These are phyloP conservation scores for Canis aureus DNA, from an alignment of 2,113 vertebrate species.

Conservation along the genomic window DNA sequence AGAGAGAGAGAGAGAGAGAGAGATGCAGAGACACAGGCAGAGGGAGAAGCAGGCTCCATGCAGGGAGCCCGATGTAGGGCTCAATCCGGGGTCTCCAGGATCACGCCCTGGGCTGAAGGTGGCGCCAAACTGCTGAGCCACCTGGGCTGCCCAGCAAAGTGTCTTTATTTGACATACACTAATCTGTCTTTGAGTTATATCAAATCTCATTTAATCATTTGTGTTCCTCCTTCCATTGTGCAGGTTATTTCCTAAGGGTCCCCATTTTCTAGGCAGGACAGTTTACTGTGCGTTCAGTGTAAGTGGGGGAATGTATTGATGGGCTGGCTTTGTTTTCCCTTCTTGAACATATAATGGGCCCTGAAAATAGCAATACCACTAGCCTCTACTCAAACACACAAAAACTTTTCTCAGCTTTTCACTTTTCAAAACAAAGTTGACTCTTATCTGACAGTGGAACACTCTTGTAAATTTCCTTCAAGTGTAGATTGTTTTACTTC, in stretches of 20 bases:
- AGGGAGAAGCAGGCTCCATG: too few species aligned
- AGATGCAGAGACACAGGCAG: too few species aligned
- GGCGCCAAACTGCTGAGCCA: too few species aligned
- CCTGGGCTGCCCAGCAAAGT: background rate
- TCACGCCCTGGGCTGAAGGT: too few species aligned
- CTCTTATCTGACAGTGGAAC: background rate
- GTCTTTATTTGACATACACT: background rate
- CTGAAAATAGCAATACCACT: background rate
- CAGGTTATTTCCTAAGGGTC: background rate
- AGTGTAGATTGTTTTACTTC: background rate
- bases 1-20: too few species aligned
- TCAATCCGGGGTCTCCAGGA: too few species aligned
- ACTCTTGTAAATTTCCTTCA: background rate
- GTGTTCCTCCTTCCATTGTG: background rate
- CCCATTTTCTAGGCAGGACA: background rate
- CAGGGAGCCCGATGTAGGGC: too few species aligned
- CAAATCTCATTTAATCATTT: background rate
- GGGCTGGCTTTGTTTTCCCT: background rate
- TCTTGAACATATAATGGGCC: background rate
- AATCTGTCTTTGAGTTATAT: background rate
- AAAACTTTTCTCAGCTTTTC: background rate
- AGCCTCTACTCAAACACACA: background rate
- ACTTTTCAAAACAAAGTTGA: background rate
- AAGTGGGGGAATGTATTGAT: background rate
- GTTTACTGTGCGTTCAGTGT: background rate